Conservation (phyloP, 2,113 vertebrate species). For the Tychaedon coryphoeus region DNA sequence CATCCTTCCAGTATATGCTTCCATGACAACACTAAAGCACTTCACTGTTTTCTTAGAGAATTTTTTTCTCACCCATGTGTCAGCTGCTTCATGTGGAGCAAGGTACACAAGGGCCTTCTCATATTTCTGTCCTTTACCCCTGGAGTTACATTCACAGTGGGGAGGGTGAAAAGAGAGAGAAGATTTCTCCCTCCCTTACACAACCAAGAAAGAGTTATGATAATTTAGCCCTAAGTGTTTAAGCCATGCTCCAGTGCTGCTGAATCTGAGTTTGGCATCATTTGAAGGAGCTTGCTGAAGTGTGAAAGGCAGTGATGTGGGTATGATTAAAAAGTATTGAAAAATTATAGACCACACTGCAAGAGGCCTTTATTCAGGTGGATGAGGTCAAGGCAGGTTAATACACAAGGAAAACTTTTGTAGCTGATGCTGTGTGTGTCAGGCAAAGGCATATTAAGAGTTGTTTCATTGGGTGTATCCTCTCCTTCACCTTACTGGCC, state of each 20-base stretch:
- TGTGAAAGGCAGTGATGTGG: slow-evolving; percentile 40
- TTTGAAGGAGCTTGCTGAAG: slow-evolving; percentile 58
- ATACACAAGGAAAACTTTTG: neutral
- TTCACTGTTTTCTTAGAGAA: neutral
- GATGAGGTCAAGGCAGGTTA: slow-evolving; percentile 9
- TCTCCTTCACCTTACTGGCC: neutral
- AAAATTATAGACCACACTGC: slow-evolving; percentile 5
- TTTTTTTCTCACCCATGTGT: neutral
- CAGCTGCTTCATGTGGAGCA: neutral
- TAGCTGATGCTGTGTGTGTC: neutral
- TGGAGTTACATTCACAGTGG: neutral
- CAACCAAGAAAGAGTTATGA: neutral
- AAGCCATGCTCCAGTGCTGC: slow-evolving; percentile 22
- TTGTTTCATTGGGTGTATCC: rapidly evolving
- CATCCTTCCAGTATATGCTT: neutral
- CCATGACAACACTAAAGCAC: neutral
- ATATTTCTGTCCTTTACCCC: neutral
- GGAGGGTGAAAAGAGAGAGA: neutral
- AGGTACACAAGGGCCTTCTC: neutral
- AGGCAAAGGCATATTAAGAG: neutral
- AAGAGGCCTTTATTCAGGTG: slow-evolving; percentile 12
- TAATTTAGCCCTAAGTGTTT: slow-evolving; percentile 40
- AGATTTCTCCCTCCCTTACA: neutral
- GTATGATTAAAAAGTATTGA: slow-evolving; percentile 39
- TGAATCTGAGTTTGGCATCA: slow-evolving; percentile 39